phyloP scores from a whole-genome alignment of 2,888 invertebrate genomes.

The Drosophila silvestris region DNA sequence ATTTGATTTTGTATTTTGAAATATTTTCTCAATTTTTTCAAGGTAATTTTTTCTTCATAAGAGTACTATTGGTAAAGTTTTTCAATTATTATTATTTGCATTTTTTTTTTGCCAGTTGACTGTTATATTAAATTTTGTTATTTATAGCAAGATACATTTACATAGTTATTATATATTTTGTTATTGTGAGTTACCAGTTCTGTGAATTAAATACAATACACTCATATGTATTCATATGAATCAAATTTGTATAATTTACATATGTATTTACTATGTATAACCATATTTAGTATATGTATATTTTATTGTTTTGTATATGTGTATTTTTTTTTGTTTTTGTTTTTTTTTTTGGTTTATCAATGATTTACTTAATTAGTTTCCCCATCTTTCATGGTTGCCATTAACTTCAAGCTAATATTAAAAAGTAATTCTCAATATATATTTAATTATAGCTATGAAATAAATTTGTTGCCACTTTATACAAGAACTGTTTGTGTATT shows the following conservation, averaged over 20 bases:
- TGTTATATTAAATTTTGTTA: conserved; percentile 72
- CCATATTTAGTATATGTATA: conserved; percentile 42
- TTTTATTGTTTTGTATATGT: conserved; percentile 46
- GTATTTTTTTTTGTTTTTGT: conserved; percentile 38
- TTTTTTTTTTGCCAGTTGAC: conserved; percentile 5
- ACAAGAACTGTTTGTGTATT: conserved; percentile 66
- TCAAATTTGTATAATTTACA: conserved; percentile 57
- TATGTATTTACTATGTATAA: conserved; percentile 35
- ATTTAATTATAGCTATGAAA: conserved; percentile 74
- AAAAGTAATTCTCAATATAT: conserved; percentile 75
- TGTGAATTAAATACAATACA: conserved; percentile 69
- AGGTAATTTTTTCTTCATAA: conserved; percentile 37
- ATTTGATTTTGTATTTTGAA: conserved; percentile 10
- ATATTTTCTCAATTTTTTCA: conserved; percentile 12
- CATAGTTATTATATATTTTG: conserved; percentile 44
- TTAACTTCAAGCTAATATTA: conserved; percentile 73
- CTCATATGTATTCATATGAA: conserved; percentile 41
- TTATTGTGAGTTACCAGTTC: conserved; percentile 74
- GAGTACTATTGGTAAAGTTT: conserved; percentile 54
- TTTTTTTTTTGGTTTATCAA: conserved; percentile 35
- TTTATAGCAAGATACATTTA: conserved; percentile 68
- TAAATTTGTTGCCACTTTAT: conserved; percentile 69
- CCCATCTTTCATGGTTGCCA: conserved; percentile 36
- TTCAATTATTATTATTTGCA: conserved; percentile 13
- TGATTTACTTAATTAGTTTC: conserved; percentile 48